Conservation (phyloP, 1,140 invertebrate genomes). For the Venturia canescens region DNA sequence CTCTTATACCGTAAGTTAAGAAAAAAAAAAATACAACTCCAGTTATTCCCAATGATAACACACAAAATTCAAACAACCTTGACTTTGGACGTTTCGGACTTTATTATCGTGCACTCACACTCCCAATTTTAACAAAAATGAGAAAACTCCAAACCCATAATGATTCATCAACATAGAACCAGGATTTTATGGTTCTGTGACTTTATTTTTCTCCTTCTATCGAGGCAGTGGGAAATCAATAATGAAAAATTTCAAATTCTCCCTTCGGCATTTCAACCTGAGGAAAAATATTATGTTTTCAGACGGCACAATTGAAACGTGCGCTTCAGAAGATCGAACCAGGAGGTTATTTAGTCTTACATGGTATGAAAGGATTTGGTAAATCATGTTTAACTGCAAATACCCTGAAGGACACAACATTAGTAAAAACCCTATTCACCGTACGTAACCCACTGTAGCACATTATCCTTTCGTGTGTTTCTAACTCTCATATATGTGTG, state of each 20-base stretch:
- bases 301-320: constrained; percentile 67
- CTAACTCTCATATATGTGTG: constrained; percentile 20
- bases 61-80: no score
- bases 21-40: background rate
- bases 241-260: no score
- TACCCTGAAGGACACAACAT: constrained; percentile 77
- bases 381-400: constrained; percentile 82
- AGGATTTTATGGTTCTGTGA: no score
- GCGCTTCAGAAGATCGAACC: constrained; percentile 65
- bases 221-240: no score
- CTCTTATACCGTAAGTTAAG: constrained; percentile 4
- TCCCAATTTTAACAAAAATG: no score
- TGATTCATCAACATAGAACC: no score
- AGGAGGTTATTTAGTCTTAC: constrained; percentile 77
- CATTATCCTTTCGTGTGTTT: constrained; percentile 8
- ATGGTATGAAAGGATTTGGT: constrained; percentile 85
- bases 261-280: no score
- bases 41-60: no score
- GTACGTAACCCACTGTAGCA: constrained; percentile 56
- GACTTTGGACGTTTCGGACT: no score
- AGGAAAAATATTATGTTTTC: constrained; percentile 31
- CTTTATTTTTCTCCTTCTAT: no score
- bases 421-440: constrained; percentile 71
- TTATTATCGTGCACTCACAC: no score
- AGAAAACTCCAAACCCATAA: no score